Base-by-base conservation (phyloP, 2,888 invertebrate genomes). In the Cheilosia vernalis region DNA sequence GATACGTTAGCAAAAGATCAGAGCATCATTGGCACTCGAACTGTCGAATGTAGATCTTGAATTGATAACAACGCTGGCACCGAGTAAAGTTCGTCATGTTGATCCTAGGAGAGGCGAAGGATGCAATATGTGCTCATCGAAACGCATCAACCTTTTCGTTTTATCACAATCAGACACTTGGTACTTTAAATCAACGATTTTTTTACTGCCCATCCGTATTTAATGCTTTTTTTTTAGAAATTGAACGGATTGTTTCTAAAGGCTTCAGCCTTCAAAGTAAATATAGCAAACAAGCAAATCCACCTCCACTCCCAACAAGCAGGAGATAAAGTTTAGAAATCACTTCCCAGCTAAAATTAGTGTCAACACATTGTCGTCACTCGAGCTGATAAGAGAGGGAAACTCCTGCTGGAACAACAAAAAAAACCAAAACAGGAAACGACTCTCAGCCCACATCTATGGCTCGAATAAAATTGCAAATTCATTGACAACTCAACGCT, bases 401-500 rank as follows among this genome's bases (percentile, higher is more conserved):
- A 53, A 40, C 53, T 40, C 40, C 66, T 40, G n/a, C n/a, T 6
- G 33, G 13, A 63, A 42, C 7, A 60, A 42, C 10, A 58, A 7
- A 55, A 55, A 37, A 58, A 19, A 1, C 6, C 5, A 60, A 60
- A 60, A 42, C 60, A 60, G 63, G 63, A 63, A 63, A 63, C 6
- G 21, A 21, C 51, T 64, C 63, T 4, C 55, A 67, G 40, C 30
- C 67, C 30, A 55, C 67, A 42, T 47, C 44, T 0, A 21, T 10
- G 56, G 15, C 47, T 24, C 13, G 21, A 56, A 69, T 69, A 55
- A 56, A 56, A 69, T 69, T 56, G 21, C 55, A 73, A 55, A 66
- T 73, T 73, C 79, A 80, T 73, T 73, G 66, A 40, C 78, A 58
- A 79, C 64, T 61, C 66, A 30, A 55, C 66, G 60, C 44, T 66